A percentile compares a stretch with the other conserved stretches of the same genome.
Evolutionary conservation across 1,140 invertebrate genomes (phyloP).

Genomic region (Fragariocoptes setiger): DNA sequence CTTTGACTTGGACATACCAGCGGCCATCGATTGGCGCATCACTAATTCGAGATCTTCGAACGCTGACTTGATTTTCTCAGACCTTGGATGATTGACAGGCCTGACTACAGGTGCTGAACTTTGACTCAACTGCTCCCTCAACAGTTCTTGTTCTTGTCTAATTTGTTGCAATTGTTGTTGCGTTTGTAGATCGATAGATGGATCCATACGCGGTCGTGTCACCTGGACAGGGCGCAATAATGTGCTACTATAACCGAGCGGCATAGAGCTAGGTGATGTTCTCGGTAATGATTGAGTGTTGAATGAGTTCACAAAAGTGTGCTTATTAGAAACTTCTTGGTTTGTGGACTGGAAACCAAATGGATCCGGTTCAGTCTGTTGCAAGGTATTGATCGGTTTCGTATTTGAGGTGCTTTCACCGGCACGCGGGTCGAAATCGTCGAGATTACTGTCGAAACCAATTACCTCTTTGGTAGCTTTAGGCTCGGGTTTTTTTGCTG

Average conservation of each 20-base stretch:
- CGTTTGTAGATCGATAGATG: background rate
- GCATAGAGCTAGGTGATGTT: background rate
- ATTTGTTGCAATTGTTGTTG: background rate
- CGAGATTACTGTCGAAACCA: too few species aligned
- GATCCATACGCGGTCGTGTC: background rate
- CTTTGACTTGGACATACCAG: too few species aligned
- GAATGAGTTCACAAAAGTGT: background rate
- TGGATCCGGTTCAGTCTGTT: background rate
- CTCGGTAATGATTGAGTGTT: background rate
- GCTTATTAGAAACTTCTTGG: background rate
- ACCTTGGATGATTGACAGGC: background rate
- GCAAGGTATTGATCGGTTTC: too few species aligned
- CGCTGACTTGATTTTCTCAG: constrained; percentile 15
- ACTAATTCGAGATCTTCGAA: constrained; percentile 35
- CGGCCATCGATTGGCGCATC: constrained; percentile 26
- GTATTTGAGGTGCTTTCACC: too few species aligned
- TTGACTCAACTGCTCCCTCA: background rate
- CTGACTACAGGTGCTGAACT: background rate
- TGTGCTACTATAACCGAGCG: background rate
- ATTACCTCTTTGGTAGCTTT: too few species aligned
- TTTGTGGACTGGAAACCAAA: background rate
- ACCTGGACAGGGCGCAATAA: background rate
- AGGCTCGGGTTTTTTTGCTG: too few species aligned
- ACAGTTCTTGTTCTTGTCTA: background rate
- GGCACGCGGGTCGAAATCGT: too few species aligned